Evolutionary conservation across 2,113 vertebrate species (phyloP).

Genomic region (Suricata suricatta): DNA sequence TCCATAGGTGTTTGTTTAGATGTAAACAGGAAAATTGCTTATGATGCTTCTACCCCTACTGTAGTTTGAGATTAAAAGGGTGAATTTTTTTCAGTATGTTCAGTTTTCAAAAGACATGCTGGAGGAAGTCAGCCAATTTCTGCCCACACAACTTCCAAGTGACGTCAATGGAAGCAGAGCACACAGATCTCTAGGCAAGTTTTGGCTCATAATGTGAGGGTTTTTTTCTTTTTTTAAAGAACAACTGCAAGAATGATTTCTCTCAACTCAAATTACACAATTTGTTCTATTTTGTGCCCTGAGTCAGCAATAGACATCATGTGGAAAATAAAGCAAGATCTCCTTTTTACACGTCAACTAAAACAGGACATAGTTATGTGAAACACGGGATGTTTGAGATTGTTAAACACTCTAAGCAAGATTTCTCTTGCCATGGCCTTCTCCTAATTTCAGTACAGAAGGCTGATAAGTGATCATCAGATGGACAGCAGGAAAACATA

Average conservation of each 20-base stretch:
- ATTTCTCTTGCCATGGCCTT: neutral
- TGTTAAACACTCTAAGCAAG: neutral
- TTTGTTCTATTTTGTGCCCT: constrained; percentile 79
- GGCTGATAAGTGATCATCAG: neutral
- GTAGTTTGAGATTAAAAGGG: constrained; percentile 71
- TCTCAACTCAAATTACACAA: constrained; percentile 82
- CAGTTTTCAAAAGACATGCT: constrained; percentile 79
- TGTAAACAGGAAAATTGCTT: constrained; percentile 61
- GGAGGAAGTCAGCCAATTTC: constrained; percentile 80
- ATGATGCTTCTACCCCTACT: constrained; percentile 51
- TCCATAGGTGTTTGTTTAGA: constrained; percentile 35
- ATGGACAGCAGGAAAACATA: neutral
- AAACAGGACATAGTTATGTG: constrained; percentile 15
- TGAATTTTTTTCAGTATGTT: constrained; percentile 70
- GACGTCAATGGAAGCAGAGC: constrained; percentile 79
- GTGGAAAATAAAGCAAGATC: constrained; percentile 74
- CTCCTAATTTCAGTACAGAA: neutral
- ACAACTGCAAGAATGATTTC: constrained; percentile 81
- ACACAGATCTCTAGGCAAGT: constrained; percentile 79
- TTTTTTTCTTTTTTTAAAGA: constrained; percentile 72
- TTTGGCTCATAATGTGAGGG: constrained; percentile 78
- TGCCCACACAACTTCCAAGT: constrained; percentile 82
- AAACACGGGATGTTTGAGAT: constrained; percentile 38
- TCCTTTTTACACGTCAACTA: constrained; percentile 38
- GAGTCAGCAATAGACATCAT: constrained; percentile 78